Evolutionary conservation across 2,797 vertebrate genomes (phyloP).

Genomic region (Poeciliopsis presidionis): DNA sequence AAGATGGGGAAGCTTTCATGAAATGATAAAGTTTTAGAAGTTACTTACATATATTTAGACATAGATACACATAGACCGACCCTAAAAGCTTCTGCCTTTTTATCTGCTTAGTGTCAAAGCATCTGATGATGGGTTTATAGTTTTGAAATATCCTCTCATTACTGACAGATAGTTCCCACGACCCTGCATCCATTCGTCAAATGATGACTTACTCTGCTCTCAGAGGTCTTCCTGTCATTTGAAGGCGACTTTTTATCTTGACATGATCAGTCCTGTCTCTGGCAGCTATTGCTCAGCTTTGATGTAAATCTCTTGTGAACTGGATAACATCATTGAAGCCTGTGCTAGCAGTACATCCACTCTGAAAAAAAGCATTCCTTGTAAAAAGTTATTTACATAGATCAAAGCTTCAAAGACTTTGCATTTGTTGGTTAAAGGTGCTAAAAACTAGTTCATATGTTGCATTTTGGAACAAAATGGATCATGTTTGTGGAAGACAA

Average conservation of each 20-base stretch:
- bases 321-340: conserved; percentile 50
- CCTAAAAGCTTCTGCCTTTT: conserved; percentile 38
- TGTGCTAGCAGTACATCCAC: conserved; percentile 52
- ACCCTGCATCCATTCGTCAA: conserved; percentile 60
- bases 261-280: conserved; percentile 36
- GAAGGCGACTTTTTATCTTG: conserved; percentile 33
- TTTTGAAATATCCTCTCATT: conserved; percentile 42
- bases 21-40: conserved; percentile 33
- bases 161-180: conserved; percentile 71
- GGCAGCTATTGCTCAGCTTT: conserved; percentile 48
- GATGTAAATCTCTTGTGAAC: conserved; percentile 51
- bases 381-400: conserved; percentile 28
- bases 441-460: neutral
- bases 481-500: neutral
- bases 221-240: conserved; percentile 39
- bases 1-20: conserved; percentile 25
- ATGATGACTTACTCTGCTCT: conserved; percentile 37
- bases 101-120: conserved; percentile 63
- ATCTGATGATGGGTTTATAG: conserved; percentile 48
- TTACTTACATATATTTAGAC: neutral
- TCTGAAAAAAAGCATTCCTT: conserved; percentile 31
- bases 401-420: neutral
- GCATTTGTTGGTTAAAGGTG: neutral
- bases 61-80: neutral
- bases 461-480: neutral